Evolutionary conservation across 1,140 invertebrate genomes (phyloP).

Genomic region (Phocides pigmalion): DNA sequence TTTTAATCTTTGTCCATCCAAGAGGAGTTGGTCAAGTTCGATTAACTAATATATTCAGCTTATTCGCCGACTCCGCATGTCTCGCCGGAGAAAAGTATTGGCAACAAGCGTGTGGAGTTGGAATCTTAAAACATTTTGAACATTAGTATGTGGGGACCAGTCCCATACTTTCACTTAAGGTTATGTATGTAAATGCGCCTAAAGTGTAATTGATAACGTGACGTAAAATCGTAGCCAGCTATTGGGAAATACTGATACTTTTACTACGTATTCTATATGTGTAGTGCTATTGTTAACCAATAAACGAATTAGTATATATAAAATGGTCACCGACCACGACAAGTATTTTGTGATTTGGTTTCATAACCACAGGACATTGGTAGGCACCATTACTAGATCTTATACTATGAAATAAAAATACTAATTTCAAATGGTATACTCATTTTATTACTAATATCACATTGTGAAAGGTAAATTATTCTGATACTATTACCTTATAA

Average conservation of each 20-base stretch:
- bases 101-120: conserved; percentile 59
- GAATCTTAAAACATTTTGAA: conserved; percentile 79
- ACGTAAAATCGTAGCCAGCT: conserved; percentile 60
- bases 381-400: too few species aligned
- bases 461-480: too few species aligned
- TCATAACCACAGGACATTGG: too few species aligned
- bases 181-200: conserved; percentile 78
- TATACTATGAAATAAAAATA: too few species aligned
- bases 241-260: conserved; percentile 48
- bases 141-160: conserved; percentile 78
- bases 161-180: conserved; percentile 78
- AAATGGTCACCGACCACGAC: too few species aligned
- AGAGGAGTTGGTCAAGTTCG: conserved; percentile 68
- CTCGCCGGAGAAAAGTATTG: conserved; percentile 72
- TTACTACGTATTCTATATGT: conserved; percentile 26
- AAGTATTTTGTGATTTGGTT: too few species aligned
- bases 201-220: conserved; percentile 72
- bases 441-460: too few species aligned
- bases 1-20: conserved; percentile 57
- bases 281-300: background rate
- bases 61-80: conserved; percentile 70
- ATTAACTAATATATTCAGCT: conserved; percentile 77
- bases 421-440: too few species aligned
- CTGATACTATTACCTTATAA: too few species aligned
- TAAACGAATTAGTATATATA: background rate